Evolutionary conservation across 1,140 invertebrate genomes (phyloP).

Genomic region (Venustaconcha ellipsiformis): DNA sequence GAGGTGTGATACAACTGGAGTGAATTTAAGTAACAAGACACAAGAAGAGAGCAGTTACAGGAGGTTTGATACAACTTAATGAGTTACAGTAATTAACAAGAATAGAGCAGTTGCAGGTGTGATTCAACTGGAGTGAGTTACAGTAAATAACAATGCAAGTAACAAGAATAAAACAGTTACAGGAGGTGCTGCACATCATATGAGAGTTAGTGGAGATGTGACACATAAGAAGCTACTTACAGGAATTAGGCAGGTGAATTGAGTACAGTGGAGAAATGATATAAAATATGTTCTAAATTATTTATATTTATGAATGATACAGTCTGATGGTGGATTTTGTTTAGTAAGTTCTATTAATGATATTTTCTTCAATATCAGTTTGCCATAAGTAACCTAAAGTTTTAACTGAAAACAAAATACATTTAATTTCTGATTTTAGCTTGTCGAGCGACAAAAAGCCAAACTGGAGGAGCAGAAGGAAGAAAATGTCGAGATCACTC

Average conservation of each 20-base stretch:
- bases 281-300: background rate
- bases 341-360: background rate
- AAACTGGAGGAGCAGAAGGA: constrained; percentile 52
- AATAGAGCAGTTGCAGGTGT: no score
- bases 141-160: no score
- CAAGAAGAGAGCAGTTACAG: no score
- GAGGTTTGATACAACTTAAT: no score
- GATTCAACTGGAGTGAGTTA: no score
- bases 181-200: no score
- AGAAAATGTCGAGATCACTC: constrained; percentile 55
- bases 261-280: background rate
- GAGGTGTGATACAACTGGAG: no score
- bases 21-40: no score
- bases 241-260: background rate
- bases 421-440: constrained; percentile 32
- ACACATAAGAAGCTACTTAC: no score
- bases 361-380: background rate
- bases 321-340: background rate
- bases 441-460: constrained; percentile 48
- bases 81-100: no score
- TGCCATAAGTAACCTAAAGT: background rate
- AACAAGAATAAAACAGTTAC: no score
- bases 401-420: background rate
- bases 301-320: background rate
- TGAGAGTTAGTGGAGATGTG: no score